Evolutionary conservation across 2,113 vertebrate species (phyloP).

Genomic region (Callipepla squamata): DNA sequence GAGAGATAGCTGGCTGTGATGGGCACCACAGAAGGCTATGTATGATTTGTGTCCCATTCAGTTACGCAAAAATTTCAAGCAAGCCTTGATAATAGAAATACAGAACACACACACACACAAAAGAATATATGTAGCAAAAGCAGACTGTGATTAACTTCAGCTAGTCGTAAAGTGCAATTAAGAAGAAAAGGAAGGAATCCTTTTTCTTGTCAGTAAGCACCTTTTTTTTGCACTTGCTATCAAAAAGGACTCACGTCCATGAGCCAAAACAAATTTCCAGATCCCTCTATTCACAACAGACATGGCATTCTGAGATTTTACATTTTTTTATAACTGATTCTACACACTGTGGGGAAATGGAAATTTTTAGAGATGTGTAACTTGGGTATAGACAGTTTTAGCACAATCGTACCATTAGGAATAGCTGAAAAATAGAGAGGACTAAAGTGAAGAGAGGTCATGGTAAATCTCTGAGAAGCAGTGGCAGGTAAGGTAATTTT

Average conservation of each 20-base stretch:
- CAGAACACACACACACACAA: neutral
- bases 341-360: neutral
- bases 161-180: neutral
- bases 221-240: neutral
- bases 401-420: neutral
- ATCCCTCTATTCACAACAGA: neutral
- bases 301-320: neutral
- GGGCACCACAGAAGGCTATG: neutral
- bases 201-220: neutral
- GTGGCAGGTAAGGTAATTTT: neutral
- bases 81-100: neutral
- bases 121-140: neutral
- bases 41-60: neutral
- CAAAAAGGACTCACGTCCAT: neutral
- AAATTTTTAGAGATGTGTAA: neutral
- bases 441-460: neutral
- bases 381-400: rapidly evolving
- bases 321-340: neutral
- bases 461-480: neutral
- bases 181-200: neutral
- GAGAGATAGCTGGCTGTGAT: neutral
- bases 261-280: neutral
- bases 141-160: neutral
- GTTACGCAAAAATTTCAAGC: neutral
- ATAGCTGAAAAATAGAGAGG: neutral